Percentiles rank a stretch among this genome's conserved stretches.
phyloP scores from a whole-genome alignment of 2,888 invertebrate species.

The Gerris lacustris region DNA sequence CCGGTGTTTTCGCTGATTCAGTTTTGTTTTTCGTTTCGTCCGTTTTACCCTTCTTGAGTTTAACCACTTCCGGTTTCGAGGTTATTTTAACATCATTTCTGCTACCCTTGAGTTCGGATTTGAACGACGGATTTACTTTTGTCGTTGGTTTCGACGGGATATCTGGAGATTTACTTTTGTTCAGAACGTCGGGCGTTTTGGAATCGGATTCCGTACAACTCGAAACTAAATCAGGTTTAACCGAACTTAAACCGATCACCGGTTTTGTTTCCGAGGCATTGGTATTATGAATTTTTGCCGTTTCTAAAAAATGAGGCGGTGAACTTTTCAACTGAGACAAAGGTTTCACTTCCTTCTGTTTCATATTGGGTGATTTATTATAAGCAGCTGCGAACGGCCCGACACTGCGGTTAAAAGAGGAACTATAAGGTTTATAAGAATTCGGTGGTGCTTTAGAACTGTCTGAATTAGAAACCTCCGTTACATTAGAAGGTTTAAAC shows the following conservation, averaged over 20 bases:
- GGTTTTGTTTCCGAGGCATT: slow-evolving; percentile 30
- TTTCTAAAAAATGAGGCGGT: slow-evolving; percentile 35
- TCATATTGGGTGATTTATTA: slow-evolving; percentile 19
- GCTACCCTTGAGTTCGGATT: slow-evolving; percentile 13
- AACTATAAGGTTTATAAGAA: slow-evolving; percentile 29
- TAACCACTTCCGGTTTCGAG: background rate
- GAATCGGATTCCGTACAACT: slow-evolving; percentile 48
- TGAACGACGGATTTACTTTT: slow-evolving; percentile 1
- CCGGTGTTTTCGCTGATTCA: no score
- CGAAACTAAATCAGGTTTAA: slow-evolving; percentile 58
- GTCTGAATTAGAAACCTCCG: background rate
- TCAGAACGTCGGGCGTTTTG: slow-evolving; percentile 43
- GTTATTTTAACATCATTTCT: background rate
- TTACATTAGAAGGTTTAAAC: background rate
- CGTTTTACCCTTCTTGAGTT: background rate
- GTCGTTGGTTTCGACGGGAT: slow-evolving; percentile 29
- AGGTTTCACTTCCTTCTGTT: slow-evolving; percentile 36
- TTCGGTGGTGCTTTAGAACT: slow-evolving; percentile 6
- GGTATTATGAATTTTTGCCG: slow-evolving; percentile 16
- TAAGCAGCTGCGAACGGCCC: slow-evolving; percentile 31
- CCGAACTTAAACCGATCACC: slow-evolving; percentile 34
- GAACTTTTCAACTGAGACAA: slow-evolving; percentile 37
- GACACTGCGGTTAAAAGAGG: slow-evolving; percentile 30
- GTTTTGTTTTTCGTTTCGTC: background rate
- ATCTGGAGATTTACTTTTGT: slow-evolving; percentile 24